Percentiles rank a stretch among this genome's conserved stretches.
Conservation (phyloP, 2,113 vertebrate species). For the Nannospalax galili region DNA sequence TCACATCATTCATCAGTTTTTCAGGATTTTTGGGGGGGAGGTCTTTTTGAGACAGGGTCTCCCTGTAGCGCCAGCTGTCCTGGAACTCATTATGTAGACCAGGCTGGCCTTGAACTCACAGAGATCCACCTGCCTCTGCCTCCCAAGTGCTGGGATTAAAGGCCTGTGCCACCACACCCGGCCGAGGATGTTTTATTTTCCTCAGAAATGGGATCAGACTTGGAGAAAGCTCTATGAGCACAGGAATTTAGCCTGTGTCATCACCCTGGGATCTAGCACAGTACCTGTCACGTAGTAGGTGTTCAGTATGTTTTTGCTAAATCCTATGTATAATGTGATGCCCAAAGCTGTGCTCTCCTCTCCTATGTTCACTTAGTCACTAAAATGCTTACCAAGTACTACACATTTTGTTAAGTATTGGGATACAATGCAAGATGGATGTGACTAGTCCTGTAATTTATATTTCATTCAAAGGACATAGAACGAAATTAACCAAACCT, state of each 20-base stretch:
- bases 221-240: not conserved
- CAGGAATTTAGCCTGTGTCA: not conserved
- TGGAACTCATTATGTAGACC: no score
- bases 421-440: not conserved
- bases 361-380: constrained; percentile 16
- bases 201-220: not conserved
- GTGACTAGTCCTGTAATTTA: not conserved
- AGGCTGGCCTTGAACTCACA: no score
- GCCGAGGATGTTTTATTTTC: no score
- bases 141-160: no score
- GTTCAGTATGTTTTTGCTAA: not conserved
- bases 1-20: not conserved
- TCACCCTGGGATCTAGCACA: not conserved
- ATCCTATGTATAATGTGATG: not conserved
- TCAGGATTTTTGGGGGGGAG: not conserved
- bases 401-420: not conserved
- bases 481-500: not conserved
- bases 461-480: constrained; percentile 5
- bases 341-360: not conserved
- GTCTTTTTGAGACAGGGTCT: no score
- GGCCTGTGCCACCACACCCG: no score
- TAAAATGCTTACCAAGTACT: not conserved
- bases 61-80: no score
- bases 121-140: no score
- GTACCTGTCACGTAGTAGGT: not conserved